phyloP scores from a whole-genome alignment of 2,113 vertebrate genomes.

The Neomonachus schauinslandi region DNA sequence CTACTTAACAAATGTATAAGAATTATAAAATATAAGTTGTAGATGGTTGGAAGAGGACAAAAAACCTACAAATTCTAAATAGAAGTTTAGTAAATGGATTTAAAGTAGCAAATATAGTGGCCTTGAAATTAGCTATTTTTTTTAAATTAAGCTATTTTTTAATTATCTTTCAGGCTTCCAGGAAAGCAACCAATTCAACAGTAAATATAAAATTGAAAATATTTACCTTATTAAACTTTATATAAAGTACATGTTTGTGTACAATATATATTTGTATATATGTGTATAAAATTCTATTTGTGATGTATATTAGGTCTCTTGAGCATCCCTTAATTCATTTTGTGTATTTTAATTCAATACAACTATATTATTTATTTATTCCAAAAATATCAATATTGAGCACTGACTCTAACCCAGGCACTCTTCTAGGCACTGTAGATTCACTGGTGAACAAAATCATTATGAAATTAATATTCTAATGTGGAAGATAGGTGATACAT shows the following conservation, averaged over 20 bases:
- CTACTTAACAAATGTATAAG: conserved; percentile 71
- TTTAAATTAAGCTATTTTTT: neutral
- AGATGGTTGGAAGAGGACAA: conserved; percentile 19
- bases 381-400: neutral
- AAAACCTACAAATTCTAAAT: neutral
- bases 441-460: neutral
- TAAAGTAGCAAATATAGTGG: neutral
- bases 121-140: neutral
- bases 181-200: conserved; percentile 1
- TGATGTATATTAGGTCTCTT: neutral
- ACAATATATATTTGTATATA: neutral
- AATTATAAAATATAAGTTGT: conserved; percentile 67
- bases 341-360: neutral
- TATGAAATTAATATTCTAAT: neutral
- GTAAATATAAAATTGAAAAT: conserved; percentile 17
- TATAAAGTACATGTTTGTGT: neutral
- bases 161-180: neutral
- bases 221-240: conserved; percentile 40
- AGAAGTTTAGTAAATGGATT: conserved; percentile 18
- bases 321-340: neutral
- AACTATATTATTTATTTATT: neutral
- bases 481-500: neutral
- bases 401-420: neutral
- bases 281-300: neutral
- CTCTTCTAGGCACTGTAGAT: neutral